Evolutionary conservation across 2,888 invertebrate species (phyloP).

Genomic region (Apotomis capreana): DNA sequence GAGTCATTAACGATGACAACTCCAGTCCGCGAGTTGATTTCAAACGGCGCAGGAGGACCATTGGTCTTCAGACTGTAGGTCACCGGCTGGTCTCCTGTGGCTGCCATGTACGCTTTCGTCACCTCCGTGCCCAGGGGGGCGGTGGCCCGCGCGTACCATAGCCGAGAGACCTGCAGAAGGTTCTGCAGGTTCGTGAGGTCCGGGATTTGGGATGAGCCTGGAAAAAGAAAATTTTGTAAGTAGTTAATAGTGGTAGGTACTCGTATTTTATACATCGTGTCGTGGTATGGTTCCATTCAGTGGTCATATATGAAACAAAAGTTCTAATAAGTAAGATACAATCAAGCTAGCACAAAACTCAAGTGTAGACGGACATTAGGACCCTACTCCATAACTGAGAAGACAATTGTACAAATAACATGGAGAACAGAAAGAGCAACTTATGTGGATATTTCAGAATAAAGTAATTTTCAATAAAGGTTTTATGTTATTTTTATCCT

Average conservation of each 20-base stretch:
- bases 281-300: too few relatives aligned
- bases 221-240: constrained; percentile 47
- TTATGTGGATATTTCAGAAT: too few relatives aligned
- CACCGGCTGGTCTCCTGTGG: constrained; percentile 85
- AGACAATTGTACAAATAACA: too few relatives aligned
- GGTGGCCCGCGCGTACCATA: constrained; percentile 89
- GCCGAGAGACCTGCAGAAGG: constrained; percentile 86
- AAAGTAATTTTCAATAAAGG: too few relatives aligned
- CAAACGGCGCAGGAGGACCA: constrained; percentile 86
- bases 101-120: constrained; percentile 87
- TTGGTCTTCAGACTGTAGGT: constrained; percentile 87
- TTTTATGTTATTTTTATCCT: too few relatives aligned
- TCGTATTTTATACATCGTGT: background rate
- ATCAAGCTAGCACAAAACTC: too few relatives aligned
- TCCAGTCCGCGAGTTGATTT: constrained; percentile 89
- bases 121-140: constrained; percentile 89
- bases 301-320: too few relatives aligned
- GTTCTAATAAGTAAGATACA: too few relatives aligned
- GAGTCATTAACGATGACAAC: constrained; percentile 91
- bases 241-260: too few relatives aligned
- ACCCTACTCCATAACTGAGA: too few relatives aligned
- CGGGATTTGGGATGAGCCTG: constrained; percentile 76
- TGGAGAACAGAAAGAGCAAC: too few relatives aligned
- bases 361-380: too few relatives aligned
- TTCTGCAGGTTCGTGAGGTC: constrained; percentile 85